phyloP scores from a whole-genome alignment of 2,888 invertebrate species.

The Gordius sp. region DNA sequence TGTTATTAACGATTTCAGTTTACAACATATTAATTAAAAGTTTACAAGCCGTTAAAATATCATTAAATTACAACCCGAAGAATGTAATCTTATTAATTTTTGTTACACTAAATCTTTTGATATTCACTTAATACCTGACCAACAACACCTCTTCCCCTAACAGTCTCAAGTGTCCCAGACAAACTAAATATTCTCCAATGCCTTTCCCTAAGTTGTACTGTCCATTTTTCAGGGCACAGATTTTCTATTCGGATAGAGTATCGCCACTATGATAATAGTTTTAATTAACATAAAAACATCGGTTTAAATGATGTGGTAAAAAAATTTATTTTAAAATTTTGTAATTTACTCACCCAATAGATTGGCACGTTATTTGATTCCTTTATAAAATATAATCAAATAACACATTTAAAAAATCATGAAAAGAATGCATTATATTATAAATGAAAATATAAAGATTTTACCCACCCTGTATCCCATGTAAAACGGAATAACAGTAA shows the following conservation, averaged over 20 bases:
- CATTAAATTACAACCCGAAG: no score
- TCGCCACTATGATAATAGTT: slow-evolving; percentile 46
- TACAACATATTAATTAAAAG: no score
- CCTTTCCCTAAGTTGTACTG: slow-evolving; percentile 67
- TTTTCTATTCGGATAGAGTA: slow-evolving; percentile 91
- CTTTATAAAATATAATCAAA: slow-evolving; percentile 22
- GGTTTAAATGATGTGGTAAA: slow-evolving; percentile 12
- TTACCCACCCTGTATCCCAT: slow-evolving; percentile 41
- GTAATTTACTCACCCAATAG: slow-evolving; percentile 45
- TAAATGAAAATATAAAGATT: not conserved
- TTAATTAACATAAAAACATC: slow-evolving; percentile 24
- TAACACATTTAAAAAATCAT: not conserved
- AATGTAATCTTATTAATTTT: slow-evolving; percentile 6
- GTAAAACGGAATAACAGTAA: slow-evolving; percentile 78
- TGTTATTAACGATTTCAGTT: no score
- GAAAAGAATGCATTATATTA: slow-evolving; percentile 15
- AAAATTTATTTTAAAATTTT: slow-evolving; percentile 18
- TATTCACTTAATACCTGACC: slow-evolving; percentile 37
- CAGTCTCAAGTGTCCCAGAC: slow-evolving; percentile 54
- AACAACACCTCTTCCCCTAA: slow-evolving; percentile 72
- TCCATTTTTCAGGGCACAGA: slow-evolving; percentile 38
- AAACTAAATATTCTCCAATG: slow-evolving; percentile 91
- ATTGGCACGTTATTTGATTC: slow-evolving; percentile 54
- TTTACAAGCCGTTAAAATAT: no score
- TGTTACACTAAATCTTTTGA: slow-evolving; percentile 7